Conservation (phyloP, 2,113 vertebrate species). For the Austrofundulus limnaeus region DNA sequence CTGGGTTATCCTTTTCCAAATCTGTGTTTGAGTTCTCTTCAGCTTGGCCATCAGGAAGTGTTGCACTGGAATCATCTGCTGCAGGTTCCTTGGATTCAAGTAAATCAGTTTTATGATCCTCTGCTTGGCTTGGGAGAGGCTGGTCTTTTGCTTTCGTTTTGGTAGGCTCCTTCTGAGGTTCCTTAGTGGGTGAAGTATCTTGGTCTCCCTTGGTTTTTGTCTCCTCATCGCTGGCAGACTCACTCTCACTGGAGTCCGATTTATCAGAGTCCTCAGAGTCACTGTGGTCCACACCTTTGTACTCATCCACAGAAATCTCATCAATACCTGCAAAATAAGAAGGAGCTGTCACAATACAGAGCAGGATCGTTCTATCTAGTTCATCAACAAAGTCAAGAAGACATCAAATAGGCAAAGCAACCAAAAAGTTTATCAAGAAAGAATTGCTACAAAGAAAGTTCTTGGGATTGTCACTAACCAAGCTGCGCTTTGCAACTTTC, state of each 20-base stretch:
- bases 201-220: conserved; percentile 86
- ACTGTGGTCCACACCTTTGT: conserved; percentile 92
- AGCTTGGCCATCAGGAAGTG: conserved; percentile 42
- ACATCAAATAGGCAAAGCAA: no score
- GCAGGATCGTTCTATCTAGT: not conserved
- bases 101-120: conserved; percentile 77
- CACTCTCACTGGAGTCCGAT: conserved; percentile 94
- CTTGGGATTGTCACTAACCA: conserved; percentile 76
- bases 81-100: conserved; percentile 41
- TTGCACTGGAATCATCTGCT: conserved; percentile 7
- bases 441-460: not conserved
- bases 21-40: conserved; percentile 81
- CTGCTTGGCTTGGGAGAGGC: conserved; percentile 72
- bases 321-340: conserved; percentile 86
- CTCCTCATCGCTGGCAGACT: conserved; percentile 90
- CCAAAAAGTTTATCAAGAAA: not conserved
- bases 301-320: conserved; percentile 94
- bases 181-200: conserved; percentile 74
- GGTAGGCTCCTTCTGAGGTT: conserved; percentile 73
- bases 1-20: conserved; percentile 82
- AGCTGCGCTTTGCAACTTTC: conserved; percentile 97
- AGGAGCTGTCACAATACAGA: not conserved
- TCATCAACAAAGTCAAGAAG: no score
- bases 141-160: conserved; percentile 84
- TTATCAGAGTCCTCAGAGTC: conserved; percentile 97